Conservation (phyloP, 1,140 invertebrate genomes). For the Solenopsis fugax region DNA sequence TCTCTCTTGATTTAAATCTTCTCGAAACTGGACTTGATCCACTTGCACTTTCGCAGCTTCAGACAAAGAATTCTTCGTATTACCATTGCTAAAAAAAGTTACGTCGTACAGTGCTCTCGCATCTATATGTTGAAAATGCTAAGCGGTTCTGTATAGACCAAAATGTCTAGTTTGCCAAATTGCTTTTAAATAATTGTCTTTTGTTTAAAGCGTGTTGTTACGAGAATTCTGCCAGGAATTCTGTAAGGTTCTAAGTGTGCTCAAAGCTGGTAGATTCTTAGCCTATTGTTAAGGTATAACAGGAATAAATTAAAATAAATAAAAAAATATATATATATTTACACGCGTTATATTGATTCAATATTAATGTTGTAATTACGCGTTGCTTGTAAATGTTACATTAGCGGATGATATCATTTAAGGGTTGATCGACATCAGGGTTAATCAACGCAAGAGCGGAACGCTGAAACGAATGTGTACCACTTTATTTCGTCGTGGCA, state of each 20-base stretch:
- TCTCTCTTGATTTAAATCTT: not conserved
- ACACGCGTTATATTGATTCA: slow-evolving; percentile 20
- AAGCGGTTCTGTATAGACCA: not conserved
- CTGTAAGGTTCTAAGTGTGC: slow-evolving; percentile 30
- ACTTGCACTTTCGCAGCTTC: slow-evolving; percentile 16
- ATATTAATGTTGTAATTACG: slow-evolving; percentile 16
- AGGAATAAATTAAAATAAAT: not conserved
- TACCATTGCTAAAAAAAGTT: not conserved
- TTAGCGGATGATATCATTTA: slow-evolving; percentile 46
- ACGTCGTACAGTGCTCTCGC: not conserved
- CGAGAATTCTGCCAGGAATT: slow-evolving; percentile 29
- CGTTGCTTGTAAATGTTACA: slow-evolving; percentile 26
- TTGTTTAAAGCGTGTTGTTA: not conserved
- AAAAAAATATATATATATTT: not conserved
- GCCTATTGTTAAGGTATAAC: not conserved
- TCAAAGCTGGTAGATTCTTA: not conserved
- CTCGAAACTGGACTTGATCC: not conserved
- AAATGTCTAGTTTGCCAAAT: not conserved
- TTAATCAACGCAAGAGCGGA: not conserved
- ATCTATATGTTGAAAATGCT: not conserved
- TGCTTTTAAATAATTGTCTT: not conserved
- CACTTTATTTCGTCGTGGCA: slow-evolving; percentile 26
- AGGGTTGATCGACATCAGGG: slow-evolving; percentile 34
- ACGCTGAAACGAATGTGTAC: slow-evolving; percentile 21
- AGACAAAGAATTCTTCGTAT: not conserved